These are phyloP conservation scores for Lophotriccus pileatus DNA, from an alignment of 2,797 vertebrate species.

Conservation along the genomic window DNA sequence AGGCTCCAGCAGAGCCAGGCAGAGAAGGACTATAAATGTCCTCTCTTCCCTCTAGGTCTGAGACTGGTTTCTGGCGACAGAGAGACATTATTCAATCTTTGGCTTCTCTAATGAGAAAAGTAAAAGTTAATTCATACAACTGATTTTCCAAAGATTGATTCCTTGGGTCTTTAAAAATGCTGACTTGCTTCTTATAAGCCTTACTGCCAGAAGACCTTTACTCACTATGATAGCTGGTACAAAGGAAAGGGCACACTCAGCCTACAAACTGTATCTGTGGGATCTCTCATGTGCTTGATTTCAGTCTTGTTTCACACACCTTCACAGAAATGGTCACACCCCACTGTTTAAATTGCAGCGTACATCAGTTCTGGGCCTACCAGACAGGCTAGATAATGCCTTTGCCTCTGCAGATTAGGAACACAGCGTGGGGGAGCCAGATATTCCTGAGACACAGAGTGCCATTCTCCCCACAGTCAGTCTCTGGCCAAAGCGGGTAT, in stretches of 20 bases:
- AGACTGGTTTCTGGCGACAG: not conserved
- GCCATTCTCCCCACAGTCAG: not conserved
- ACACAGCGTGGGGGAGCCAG: not conserved
- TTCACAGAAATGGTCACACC: not conserved
- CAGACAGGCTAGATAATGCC: not conserved
- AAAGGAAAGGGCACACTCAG: not conserved
- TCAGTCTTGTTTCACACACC: not conserved
- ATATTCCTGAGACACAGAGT: not conserved
- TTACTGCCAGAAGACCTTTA: not conserved
- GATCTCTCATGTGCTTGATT: not conserved
- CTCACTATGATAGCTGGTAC: not conserved
- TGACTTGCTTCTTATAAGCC: not conserved
- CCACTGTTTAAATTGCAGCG: not conserved
- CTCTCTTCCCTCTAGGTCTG: not conserved
- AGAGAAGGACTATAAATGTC: rapidly evolving
- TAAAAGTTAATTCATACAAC: not conserved
- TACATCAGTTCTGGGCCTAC: not conserved
- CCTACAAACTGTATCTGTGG: not conserved
- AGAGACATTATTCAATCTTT: not conserved
- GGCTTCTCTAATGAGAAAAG: not conserved
- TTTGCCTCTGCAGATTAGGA: rapidly evolving
- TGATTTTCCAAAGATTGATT: not conserved
- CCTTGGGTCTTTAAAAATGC: not conserved
- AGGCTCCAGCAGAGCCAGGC: not conserved
- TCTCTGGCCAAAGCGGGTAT: not conserved